phyloP scores from a whole-genome alignment of 2,888 invertebrate genomes.

The Ormyrus nitidulus region DNA sequence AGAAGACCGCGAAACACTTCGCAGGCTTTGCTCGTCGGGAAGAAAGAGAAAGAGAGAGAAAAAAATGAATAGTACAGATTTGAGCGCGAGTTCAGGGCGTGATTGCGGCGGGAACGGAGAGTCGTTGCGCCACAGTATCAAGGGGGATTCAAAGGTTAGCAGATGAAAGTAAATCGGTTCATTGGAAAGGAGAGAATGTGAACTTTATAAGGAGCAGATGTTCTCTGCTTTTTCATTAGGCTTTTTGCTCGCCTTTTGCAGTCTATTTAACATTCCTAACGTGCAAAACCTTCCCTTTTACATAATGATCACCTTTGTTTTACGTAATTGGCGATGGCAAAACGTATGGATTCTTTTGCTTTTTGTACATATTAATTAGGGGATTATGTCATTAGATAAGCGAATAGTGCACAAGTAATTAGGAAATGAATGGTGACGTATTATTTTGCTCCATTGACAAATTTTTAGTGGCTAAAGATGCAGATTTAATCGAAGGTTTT shows the following conservation, averaged over 20 bases:
- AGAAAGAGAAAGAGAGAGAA: background rate
- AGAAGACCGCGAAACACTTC: background rate
- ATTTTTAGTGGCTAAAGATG: too few relatives aligned
- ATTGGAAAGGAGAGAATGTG: constrained; percentile 49
- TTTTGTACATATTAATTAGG: too few relatives aligned
- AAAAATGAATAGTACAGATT: background rate
- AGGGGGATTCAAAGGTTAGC: constrained; percentile 66
- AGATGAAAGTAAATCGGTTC: constrained; percentile 69
- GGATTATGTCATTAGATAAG: background rate
- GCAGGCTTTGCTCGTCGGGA: background rate
- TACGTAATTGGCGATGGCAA: background rate
- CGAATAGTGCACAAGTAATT: too few relatives aligned
- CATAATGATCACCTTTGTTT: constrained; percentile 11
- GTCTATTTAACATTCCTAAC: background rate
- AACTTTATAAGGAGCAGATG: constrained; percentile 44
- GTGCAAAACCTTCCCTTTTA: constrained; percentile 13
- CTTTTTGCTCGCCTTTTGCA: background rate
- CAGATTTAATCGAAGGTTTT: too few relatives aligned
- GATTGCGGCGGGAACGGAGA: constrained; percentile 36
- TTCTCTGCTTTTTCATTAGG: constrained; percentile 1
- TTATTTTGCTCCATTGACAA: too few relatives aligned
- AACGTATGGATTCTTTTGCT: background rate
- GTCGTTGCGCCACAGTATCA: constrained; percentile 58
- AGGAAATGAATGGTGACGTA: too few relatives aligned
- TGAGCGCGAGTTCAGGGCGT: constrained; percentile 23